A percentile compares a stretch with the other conserved stretches of the same genome.
These are phyloP conservation scores for Rhynchotus rufescens DNA, from an alignment of 2,797 vertebrate genomes.

Conservation along the genomic window DNA sequence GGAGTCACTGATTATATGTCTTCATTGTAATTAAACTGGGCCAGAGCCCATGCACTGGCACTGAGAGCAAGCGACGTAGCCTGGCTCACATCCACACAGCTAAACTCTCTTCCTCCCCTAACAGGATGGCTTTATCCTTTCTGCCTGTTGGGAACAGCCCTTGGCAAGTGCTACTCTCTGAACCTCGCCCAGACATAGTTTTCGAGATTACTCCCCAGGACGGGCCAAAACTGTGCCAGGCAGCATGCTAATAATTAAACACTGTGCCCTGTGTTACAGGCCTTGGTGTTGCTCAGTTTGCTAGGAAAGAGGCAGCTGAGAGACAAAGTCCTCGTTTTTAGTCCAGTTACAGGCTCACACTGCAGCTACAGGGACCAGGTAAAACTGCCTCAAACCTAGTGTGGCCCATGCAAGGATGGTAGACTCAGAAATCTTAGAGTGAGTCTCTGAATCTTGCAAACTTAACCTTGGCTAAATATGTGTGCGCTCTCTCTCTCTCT, in stretches of 20 bases:
- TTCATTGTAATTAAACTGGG: constrained; percentile 73
- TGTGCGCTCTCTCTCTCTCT: too few relatives aligned
- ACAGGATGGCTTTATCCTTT: constrained; percentile 70
- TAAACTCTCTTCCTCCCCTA: constrained; percentile 60
- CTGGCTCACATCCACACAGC: constrained; percentile 64
- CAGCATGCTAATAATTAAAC: constrained; percentile 55
- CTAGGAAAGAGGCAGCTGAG: not conserved
- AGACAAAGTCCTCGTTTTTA: not conserved
- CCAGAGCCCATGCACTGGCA: constrained; percentile 56
- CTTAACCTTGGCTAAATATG: not conserved
- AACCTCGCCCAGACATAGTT: constrained; percentile 50
- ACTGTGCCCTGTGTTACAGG: constrained; percentile 1
- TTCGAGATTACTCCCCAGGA: constrained; percentile 29
- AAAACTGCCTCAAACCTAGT: not conserved
- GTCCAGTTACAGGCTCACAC: not conserved
- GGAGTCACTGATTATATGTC: constrained; percentile 63
- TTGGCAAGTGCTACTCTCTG: constrained; percentile 61
- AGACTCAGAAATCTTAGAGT: not conserved
- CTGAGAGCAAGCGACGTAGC: constrained; percentile 58
- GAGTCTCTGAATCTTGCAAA: not conserved
- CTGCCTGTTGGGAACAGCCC: constrained; percentile 59
- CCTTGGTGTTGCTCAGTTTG: not conserved
- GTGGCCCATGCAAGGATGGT: not conserved
- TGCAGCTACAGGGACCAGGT: accelerated
- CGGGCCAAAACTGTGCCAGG: constrained; percentile 46